Evolutionary conservation across 1,140 invertebrate genomes (phyloP), one percentile per base, ranked within the genome.

Genomic region (Drosophila watanabei): DNA sequence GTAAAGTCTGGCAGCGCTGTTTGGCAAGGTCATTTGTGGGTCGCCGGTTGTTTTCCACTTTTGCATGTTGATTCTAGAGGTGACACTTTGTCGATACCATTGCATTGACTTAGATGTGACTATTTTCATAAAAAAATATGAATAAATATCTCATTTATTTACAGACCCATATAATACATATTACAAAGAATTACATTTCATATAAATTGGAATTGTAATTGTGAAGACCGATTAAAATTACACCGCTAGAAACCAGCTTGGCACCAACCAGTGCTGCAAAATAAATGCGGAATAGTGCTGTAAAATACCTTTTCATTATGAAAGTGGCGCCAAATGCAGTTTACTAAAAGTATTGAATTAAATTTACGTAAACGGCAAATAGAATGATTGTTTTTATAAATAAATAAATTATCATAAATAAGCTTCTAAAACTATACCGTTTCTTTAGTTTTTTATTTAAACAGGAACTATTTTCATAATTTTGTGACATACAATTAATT

Each of bases 1-100:
- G 9, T 2, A 1, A 0, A n/a, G 14, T 57, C 54, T 57, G 54
- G 73, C 75, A 87, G 65, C 79, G 64, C 64, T 78, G 20, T 79
- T 24, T 39, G 78, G 88, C 83, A 91, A 91, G 87, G 87, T 91
- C 83, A 91, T 77, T 57, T 57, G 54, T 57, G 54, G 54, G 54
- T 57, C 54, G 54, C 54, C 30, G 60, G 24, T 43, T 52, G 62
- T 41, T 57, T 14, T 32, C 37, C 68, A 88, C 77, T 73, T 78
- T 80, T 88, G 84, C 62, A 82, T 64, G 32, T 56, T 20, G 48
- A 64, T 46, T 68, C 3, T 57, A 57, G 37, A 24, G 54, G 2
- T 39, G 54, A 24, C 9, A 57, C 7, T 28, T 0, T 10, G 24
- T 16, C 33, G 18, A 56, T 56, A 37, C 10, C 6, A 16, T 16